Conservation (phyloP, 2,113 vertebrate genomes). For the Osmerus mordax region DNA sequence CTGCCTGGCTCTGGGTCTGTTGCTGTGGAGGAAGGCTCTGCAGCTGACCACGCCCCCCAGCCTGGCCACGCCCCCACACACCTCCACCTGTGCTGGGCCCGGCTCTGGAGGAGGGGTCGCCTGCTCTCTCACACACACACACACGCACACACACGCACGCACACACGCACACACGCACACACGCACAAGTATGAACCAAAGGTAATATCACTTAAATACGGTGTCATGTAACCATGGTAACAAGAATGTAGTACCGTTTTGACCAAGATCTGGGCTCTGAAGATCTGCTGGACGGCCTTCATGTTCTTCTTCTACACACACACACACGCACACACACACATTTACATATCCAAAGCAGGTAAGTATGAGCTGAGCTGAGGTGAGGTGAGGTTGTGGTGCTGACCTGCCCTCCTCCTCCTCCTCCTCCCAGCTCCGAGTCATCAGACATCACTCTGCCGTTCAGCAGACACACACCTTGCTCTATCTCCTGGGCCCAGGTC, state of each 20-base stretch:
- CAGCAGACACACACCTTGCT: constrained; percentile 79
- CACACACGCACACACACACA: too few relatives aligned
- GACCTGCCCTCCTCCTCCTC: constrained; percentile 76
- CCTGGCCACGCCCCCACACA: constrained; percentile 78
- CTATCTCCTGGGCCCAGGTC: constrained; percentile 84
- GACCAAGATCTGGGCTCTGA: constrained; percentile 76
- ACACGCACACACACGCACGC: neutral
- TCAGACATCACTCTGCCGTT: constrained; percentile 79
- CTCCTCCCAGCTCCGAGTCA: constrained; percentile 79
- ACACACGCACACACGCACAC: neutral
- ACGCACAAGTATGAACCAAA: neutral
- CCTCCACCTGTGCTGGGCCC: constrained; percentile 74
- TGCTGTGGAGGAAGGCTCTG: constrained; percentile 84
- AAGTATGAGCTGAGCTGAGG: too few relatives aligned
- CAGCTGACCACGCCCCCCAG: constrained; percentile 82
- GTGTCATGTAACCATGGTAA: too few relatives aligned
- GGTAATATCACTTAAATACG: neutral
- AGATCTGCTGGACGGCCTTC: constrained; percentile 65
- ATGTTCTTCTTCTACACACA: constrained; percentile 74
- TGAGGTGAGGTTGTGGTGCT: neutral
- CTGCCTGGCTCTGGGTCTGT: constrained; percentile 84
- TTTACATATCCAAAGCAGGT: too few relatives aligned
- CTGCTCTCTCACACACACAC: constrained; percentile 36
- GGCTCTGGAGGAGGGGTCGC: constrained; percentile 46
- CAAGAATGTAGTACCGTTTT: constrained; percentile 73